Evolutionary conservation across 2,888 invertebrate species (phyloP).

Genomic region (Tetramorium bicarinatum): DNA sequence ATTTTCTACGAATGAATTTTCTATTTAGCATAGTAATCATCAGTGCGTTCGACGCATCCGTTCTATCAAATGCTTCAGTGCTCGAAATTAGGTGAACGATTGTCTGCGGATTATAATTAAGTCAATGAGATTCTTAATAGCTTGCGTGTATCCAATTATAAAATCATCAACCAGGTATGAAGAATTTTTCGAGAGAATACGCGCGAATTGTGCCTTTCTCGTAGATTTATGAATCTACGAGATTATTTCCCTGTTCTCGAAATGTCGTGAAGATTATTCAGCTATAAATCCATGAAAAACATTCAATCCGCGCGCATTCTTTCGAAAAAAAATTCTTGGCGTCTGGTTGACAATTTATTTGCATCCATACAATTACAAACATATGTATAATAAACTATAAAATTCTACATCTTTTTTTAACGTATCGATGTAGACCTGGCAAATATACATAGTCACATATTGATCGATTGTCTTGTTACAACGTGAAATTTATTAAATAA

Average conservation of each 20-base stretch:
- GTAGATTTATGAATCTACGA: neutral
- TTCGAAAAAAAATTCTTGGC: constrained; percentile 64
- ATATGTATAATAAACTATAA: neutral
- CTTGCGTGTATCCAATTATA: constrained; percentile 11
- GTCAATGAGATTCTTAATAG: neutral
- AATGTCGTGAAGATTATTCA: constrained; percentile 64
- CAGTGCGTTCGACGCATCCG: neutral
- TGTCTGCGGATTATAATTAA: neutral
- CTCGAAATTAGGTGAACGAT: constrained; percentile 11
- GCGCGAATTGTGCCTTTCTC: too few species aligned
- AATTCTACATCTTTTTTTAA: neutral
- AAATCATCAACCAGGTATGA: neutral
- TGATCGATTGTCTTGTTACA: neutral
- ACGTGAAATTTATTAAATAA: neutral
- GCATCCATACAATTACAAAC: neutral
- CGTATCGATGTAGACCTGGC: neutral
- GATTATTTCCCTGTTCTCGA: constrained; percentile 24
- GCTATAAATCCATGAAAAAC: constrained; percentile 68
- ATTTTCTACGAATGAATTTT: constrained; percentile 2
- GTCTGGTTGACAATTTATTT: constrained; percentile 42
- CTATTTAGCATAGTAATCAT: neutral
- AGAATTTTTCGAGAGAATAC: too few species aligned
- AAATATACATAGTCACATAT: neutral
- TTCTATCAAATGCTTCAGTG: neutral
- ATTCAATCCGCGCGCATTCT: constrained; percentile 63